Evolutionary conservation across 2,888 invertebrate genomes (phyloP).

Genomic region (Trachelus stipa): DNA sequence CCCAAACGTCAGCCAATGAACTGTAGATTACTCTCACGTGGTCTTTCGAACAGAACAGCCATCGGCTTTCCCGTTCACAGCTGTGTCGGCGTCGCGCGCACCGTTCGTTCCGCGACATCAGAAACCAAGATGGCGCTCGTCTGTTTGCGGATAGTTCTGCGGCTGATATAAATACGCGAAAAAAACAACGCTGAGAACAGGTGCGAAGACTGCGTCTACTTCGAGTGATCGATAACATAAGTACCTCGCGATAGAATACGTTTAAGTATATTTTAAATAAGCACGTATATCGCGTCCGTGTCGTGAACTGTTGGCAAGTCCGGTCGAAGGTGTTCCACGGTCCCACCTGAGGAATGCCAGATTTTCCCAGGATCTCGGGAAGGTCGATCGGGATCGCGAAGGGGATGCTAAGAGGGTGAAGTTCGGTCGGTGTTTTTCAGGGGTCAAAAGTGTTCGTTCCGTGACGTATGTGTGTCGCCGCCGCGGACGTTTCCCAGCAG

Average conservation of each 20-base stretch:
- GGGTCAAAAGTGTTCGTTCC: conserved; percentile 32
- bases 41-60: neutral
- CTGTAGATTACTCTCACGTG: neutral
- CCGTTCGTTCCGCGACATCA: conserved; percentile 43
- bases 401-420: conserved; percentile 3
- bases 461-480: conserved; percentile 63
- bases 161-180: conserved; percentile 56
- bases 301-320: neutral
- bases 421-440: neutral
- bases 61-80: conserved; percentile 22
- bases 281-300: neutral
- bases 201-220: neutral
- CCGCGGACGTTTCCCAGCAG: conserved; percentile 52
- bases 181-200: conserved; percentile 25
- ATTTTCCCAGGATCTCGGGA: conserved; percentile 11
- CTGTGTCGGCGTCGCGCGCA: conserved; percentile 39
- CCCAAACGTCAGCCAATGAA: neutral
- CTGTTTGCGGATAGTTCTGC: conserved; percentile 58
- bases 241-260: neutral
- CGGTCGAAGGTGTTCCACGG: conserved; percentile 14
- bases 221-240: neutral
- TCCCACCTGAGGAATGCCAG: conserved; percentile 44
- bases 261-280: neutral
- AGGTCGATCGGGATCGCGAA: conserved; percentile 9
- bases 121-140: conserved; percentile 60